These are phyloP conservation scores for Anolis carolinensis DNA, from an alignment of 2,113 vertebrate genomes.

Conservation along the genomic window DNA sequence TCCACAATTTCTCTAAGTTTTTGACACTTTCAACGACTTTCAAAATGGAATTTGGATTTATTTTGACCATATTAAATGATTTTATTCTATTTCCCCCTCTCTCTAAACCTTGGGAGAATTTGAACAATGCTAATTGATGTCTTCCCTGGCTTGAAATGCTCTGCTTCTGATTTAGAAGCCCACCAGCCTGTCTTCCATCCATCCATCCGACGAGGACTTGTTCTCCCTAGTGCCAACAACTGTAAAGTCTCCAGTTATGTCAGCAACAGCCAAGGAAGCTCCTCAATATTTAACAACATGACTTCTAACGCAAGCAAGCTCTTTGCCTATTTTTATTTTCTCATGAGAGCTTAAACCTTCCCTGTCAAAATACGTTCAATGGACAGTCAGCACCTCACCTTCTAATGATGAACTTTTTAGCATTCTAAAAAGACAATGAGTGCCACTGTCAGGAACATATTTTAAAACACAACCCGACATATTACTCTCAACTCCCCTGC, in stretches of 20 bases:
- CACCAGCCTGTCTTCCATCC: conserved; percentile 33
- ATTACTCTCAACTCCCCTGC: conserved; percentile 1
- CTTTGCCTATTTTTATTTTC: conserved; percentile 54
- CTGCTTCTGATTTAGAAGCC: conserved; percentile 56
- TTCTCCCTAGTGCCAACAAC: conserved; percentile 31
- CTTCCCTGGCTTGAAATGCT: conserved; percentile 68
- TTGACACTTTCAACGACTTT: conserved; percentile 51
- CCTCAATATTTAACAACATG: conserved; percentile 56
- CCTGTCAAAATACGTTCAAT: conserved; percentile 58
- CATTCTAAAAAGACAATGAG: conserved; percentile 18
- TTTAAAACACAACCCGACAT: conserved; percentile 33
- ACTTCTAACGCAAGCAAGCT: conserved; percentile 52
- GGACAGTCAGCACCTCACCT: conserved; percentile 55
- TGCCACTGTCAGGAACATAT: conserved; percentile 51
- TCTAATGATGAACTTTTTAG: conserved; percentile 64
- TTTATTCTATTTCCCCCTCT: conserved; percentile 51
- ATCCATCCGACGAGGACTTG: conserved; percentile 41
- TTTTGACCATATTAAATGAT: conserved; percentile 57
- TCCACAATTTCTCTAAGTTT: background rate
- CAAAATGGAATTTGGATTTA: conserved; percentile 49
- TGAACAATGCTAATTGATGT: conserved; percentile 64
- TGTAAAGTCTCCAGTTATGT: conserved; percentile 51
- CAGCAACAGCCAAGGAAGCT: conserved; percentile 50
- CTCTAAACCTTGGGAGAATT: conserved; percentile 52
- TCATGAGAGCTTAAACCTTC: conserved; percentile 58